Conservation (phyloP, 92 coral and sea anemone genomes). For the Metridium senile region DNA sequence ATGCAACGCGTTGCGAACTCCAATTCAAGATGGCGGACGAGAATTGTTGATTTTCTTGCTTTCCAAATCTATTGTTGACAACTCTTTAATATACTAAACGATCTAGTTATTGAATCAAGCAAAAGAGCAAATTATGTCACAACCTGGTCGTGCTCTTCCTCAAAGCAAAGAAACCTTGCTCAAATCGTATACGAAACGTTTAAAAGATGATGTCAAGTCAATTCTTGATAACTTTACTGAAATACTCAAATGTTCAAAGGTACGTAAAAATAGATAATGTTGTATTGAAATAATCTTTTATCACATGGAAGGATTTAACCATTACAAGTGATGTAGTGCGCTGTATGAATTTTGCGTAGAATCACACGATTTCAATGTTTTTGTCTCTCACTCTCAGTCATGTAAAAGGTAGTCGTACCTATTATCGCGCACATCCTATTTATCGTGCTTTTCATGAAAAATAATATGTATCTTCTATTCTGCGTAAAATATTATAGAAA, state of each 20-base stretch:
- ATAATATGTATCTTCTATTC: no score
- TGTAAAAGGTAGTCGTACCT: no score
- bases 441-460: no score
- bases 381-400: no score
- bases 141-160: conserved; percentile 78
- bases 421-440: no score
- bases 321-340: no score
- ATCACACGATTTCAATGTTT: no score
- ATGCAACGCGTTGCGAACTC: conserved; percentile 27
- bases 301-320: not conserved
- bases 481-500: no score
- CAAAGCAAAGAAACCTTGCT: conserved; percentile 95
- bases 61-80: not conserved
- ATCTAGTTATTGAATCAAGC: not conserved
- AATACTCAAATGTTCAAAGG: conserved; percentile 94
- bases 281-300: not conserved
- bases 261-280: conserved; percentile 10
- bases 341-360: no score
- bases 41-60: not conserved
- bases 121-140: conserved; percentile 57
- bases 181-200: conserved; percentile 92
- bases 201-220: conserved; percentile 94
- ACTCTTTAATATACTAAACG: not conserved
- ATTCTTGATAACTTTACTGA: conserved; percentile 97
- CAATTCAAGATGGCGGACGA: conserved; percentile 74